phyloP scores from a whole-genome alignment of 1,140 invertebrate genomes.

The Subanguina moxae region DNA sequence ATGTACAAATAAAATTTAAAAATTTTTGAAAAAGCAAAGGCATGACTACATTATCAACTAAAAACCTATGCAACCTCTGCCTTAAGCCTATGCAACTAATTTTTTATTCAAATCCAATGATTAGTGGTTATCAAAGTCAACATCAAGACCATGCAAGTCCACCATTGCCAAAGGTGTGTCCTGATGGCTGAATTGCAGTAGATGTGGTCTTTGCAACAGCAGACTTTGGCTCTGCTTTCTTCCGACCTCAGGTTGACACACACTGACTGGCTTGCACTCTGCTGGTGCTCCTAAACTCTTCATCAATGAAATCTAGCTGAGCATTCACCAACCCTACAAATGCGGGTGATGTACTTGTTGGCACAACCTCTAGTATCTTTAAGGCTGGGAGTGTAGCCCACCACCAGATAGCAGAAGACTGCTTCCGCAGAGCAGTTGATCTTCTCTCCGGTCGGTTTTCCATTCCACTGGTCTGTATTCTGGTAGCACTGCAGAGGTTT shows the following conservation, averaged over 20 bases:
- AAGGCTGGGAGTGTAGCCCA: too few species aligned
- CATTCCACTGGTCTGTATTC: too few species aligned
- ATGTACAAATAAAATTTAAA: too few species aligned
- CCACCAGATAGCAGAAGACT: too few species aligned
- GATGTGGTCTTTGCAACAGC: constrained; percentile 10
- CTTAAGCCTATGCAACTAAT: too few species aligned
- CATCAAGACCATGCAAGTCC: background rate
- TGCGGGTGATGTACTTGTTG: constrained; percentile 8
- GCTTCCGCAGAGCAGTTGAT: too few species aligned
- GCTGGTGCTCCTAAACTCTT: background rate
- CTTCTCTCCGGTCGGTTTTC: too few species aligned
- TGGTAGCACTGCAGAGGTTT: too few species aligned
- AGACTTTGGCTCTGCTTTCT: constrained; percentile 14
- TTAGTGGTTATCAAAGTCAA: background rate
- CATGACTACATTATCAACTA: too few species aligned
- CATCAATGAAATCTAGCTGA: background rate
- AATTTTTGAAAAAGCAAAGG: too few species aligned
- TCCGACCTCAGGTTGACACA: constrained; percentile 10
- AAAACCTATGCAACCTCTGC: too few species aligned
- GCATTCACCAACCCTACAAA: background rate
- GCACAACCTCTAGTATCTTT: constrained; percentile 8
- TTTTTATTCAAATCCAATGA: background rate
- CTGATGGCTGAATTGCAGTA: constrained; percentile 8
- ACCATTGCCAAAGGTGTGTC: background rate
- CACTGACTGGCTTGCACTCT: background rate